Evolutionary conservation across 2,113 vertebrate species (phyloP).

Genomic region (Tetrax tetrax): DNA sequence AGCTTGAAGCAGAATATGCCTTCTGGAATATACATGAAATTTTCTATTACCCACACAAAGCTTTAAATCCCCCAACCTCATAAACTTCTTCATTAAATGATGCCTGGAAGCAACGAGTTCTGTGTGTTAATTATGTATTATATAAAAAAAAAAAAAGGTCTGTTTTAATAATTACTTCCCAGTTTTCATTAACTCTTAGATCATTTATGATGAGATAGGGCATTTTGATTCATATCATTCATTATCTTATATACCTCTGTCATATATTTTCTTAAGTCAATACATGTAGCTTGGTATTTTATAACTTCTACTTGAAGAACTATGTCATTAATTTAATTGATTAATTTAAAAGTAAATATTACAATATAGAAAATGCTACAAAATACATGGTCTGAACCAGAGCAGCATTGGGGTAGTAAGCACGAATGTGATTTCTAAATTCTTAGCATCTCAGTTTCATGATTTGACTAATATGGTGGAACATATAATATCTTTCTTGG

Average conservation of each 20-base stretch:
- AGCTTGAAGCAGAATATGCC: not conserved
- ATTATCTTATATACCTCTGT: no score
- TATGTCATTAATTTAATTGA: no score
- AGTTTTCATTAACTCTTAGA: conserved; percentile 45
- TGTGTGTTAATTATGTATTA: conserved; percentile 48
- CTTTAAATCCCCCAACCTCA: not conserved
- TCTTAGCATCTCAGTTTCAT: not conserved
- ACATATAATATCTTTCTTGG: not conserved
- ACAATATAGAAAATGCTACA: no score
- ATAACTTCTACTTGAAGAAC: no score
- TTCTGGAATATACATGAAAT: not conserved
- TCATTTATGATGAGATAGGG: not conserved
- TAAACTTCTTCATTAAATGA: conserved; percentile 52
- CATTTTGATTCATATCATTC: no score
- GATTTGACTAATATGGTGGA: not conserved
- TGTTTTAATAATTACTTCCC: conserved; percentile 43
- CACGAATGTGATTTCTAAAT: not conserved
- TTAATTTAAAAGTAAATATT: no score
- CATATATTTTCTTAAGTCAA: no score
- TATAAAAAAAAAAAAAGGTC: not conserved
- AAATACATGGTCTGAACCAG: not conserved
- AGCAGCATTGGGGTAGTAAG: not conserved
- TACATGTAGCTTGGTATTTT: no score
- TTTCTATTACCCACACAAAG: not conserved
- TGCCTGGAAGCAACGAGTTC: conserved; percentile 46